Evolutionary conservation across 2,113 vertebrate genomes (phyloP).

Genomic region (Desmodus rotundus): DNA sequence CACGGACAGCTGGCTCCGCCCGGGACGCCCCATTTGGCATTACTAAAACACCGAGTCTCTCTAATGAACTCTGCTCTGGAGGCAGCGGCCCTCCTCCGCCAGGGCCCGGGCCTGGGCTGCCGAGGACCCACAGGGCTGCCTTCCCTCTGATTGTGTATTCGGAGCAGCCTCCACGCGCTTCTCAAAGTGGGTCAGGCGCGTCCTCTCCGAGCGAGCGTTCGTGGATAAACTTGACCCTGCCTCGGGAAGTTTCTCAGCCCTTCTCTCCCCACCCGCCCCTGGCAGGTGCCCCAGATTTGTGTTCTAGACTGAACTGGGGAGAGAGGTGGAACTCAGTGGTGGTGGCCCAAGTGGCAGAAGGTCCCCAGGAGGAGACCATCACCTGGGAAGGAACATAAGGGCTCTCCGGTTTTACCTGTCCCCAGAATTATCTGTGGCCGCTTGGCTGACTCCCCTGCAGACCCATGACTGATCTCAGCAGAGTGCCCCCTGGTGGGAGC

Average conservation of each 20-base stretch:
- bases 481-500: too few species aligned
- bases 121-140: neutral
- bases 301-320: neutral
- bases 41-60: slow-evolving; percentile 4
- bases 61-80: slow-evolving; percentile 24
- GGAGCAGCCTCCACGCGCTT: slow-evolving; percentile 37
- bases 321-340: neutral
- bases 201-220: neutral
- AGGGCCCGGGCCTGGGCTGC: neutral
- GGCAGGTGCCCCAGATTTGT: slow-evolving; percentile 49
- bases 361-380: neutral
- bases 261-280: neutral
- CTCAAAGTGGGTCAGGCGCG: slow-evolving; percentile 63
- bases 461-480: neutral
- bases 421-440: neutral
- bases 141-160: slow-evolving; percentile 30
- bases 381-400: neutral
- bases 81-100: neutral
- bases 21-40: neutral
- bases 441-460: neutral
- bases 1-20: neutral
- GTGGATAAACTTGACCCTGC: neutral
- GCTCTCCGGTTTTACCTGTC: neutral
- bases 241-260: neutral
- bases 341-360: neutral